Conservation (phyloP, 2,888 invertebrate genomes). For the Trissoscelio sp. region DNA sequence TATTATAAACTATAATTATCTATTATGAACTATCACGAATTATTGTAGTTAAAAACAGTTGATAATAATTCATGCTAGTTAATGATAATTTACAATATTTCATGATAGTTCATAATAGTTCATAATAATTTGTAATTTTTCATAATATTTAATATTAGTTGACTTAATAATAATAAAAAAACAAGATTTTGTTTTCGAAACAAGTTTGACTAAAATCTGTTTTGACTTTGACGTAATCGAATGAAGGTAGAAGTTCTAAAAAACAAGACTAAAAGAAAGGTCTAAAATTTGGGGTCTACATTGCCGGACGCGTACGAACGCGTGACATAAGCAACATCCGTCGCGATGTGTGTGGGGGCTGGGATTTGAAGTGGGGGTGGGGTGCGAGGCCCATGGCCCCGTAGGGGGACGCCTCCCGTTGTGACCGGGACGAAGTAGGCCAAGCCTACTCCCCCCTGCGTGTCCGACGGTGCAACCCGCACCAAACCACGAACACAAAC, state of each 20-base stretch:
- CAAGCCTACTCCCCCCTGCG: conserved; percentile 77
- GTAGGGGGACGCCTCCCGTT: conserved; percentile 71
- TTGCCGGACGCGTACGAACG: conserved; percentile 59
- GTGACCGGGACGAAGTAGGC: conserved; percentile 76
- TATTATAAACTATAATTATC: too few relatives aligned
- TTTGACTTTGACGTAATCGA: conserved; percentile 37
- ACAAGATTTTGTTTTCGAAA: not conserved
- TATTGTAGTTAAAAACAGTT: too few relatives aligned
- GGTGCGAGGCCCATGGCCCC: conserved; percentile 74
- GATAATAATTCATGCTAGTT: too few relatives aligned
- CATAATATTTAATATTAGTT: too few relatives aligned
- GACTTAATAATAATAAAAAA: too few relatives aligned
- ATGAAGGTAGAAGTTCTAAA: conserved; percentile 23
- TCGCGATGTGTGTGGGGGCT: conserved; percentile 62
- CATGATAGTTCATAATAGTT: too few relatives aligned
- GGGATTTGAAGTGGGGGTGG: conserved; percentile 72
- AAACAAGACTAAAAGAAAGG: conserved; percentile 41
- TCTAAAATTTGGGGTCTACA: conserved; percentile 35
- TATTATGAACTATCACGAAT: too few relatives aligned
- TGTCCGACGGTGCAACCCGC: conserved; percentile 31
- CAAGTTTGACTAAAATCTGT: not conserved
- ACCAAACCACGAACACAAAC: not conserved
- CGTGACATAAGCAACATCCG: conserved; percentile 69
- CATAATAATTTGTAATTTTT: too few relatives aligned
- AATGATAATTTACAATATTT: too few relatives aligned